A percentile compares a stretch with the other conserved stretches of the same genome.
Conservation (phyloP, 2,113 vertebrate genomes). For the Leucopsar rothschildi region DNA sequence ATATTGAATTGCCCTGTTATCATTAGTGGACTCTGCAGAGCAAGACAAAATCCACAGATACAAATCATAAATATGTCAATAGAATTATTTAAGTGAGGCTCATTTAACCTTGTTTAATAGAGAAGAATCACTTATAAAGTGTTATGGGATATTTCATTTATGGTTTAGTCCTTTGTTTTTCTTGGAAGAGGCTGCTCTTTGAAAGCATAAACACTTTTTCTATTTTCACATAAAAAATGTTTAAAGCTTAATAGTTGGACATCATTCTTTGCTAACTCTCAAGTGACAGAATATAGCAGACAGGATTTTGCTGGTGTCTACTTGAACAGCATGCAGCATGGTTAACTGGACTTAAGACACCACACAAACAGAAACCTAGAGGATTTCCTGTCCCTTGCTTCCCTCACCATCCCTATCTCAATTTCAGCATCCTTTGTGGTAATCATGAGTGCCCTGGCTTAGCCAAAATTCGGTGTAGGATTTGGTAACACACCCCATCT, state of each 20-base stretch:
- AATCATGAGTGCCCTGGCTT: not conserved
- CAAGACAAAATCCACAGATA: not conserved
- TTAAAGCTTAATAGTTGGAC: not conserved
- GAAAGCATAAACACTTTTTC: not conserved
- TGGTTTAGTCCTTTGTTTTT: not conserved
- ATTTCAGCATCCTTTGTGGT: not conserved
- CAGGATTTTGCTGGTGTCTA: not conserved
- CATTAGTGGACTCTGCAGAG: not conserved
- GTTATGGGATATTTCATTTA: not conserved
- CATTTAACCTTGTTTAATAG: not conserved
- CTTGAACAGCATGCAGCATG: not conserved
- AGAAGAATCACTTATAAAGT: not conserved
- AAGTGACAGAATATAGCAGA: not conserved
- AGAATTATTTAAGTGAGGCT: not conserved
- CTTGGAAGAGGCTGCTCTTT: not conserved
- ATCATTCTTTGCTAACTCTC: not conserved
- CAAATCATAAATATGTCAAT: not conserved
- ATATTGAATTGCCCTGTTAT: not conserved
- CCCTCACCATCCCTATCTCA: not conserved
- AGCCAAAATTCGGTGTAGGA: not conserved
- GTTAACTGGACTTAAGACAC: not conserved
- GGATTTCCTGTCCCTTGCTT: not conserved
- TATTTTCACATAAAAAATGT: not conserved
- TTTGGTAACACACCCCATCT: not conserved
- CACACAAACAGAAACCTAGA: not conserved